phyloP scores from a whole-genome alignment of 2,888 invertebrate species.

The Acronicta alni region DNA sequence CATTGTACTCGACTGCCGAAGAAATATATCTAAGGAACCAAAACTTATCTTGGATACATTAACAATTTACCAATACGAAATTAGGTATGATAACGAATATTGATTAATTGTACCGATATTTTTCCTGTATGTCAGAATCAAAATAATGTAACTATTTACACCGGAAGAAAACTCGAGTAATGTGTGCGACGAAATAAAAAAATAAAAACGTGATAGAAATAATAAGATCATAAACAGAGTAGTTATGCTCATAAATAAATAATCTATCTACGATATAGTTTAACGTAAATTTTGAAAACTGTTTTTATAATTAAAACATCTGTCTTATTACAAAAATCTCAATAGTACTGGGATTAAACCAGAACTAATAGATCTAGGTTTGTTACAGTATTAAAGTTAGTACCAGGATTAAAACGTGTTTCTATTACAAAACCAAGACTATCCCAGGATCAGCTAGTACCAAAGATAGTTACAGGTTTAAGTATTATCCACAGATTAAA shows the following conservation, averaged over 20 bases:
- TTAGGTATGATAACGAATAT: slow-evolving; percentile 58
- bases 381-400: too few relatives aligned
- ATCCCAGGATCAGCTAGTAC: too few relatives aligned
- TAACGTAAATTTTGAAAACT: too few relatives aligned
- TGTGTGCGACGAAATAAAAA: slow-evolving; percentile 2
- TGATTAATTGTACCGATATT: slow-evolving; percentile 58
- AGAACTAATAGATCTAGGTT: too few relatives aligned
- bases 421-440: too few relatives aligned
- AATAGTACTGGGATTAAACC: too few relatives aligned
- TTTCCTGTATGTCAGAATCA: slow-evolving; percentile 10
- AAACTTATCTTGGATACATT: slow-evolving; percentile 62
- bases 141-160: slow-evolving; percentile 2
- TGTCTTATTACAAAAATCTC: too few relatives aligned
- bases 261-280: background rate
- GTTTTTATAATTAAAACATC: too few relatives aligned
- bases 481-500: too few relatives aligned
- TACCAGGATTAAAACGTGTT: too few relatives aligned
- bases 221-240: slow-evolving; percentile 1
- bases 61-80: slow-evolving; percentile 65
- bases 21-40: slow-evolving; percentile 60
- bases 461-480: too few relatives aligned
- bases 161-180: slow-evolving; percentile 2
- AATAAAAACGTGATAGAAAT: background rate
- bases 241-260: slow-evolving; percentile 8
- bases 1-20: slow-evolving; percentile 65